Evolutionary conservation across 1,140 invertebrate species (phyloP).

Genomic region (Nasonia longicornis): DNA sequence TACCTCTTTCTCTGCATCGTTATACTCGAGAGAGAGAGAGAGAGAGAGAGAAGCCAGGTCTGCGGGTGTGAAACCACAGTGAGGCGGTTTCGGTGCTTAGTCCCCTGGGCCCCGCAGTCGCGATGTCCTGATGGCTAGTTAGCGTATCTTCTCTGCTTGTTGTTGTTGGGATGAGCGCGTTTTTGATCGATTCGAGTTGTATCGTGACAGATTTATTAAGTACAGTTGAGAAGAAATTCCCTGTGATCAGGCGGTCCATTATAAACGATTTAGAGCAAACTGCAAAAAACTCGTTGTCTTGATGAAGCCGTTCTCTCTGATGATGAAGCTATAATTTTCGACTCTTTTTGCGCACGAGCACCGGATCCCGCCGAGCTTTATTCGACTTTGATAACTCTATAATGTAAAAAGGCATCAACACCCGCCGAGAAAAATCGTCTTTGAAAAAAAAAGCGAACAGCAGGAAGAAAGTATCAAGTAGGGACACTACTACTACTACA

Average conservation of each 20-base stretch:
- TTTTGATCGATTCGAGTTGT: too few relatives aligned
- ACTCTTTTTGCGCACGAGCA: too few relatives aligned
- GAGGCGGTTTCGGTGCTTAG: slow-evolving; percentile 56
- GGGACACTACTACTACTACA: background rate
- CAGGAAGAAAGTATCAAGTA: background rate
- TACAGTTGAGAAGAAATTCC: background rate
- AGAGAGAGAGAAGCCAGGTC: slow-evolving; percentile 28
- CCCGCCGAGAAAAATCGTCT: background rate
- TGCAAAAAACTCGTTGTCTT: too few relatives aligned
- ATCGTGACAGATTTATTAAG: background rate
- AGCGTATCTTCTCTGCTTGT: background rate
- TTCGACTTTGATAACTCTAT: background rate
- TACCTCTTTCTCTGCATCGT: slow-evolving; percentile 6
- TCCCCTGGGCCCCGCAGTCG: slow-evolving; percentile 24
- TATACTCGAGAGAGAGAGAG: background rate
- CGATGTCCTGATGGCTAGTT: slow-evolving; percentile 13
- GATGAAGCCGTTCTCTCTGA: too few relatives aligned
- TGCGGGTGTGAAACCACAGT: slow-evolving; percentile 59
- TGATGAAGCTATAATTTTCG: too few relatives aligned
- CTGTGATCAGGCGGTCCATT: background rate
- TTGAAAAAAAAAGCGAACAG: background rate
- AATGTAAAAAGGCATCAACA: too few relatives aligned
- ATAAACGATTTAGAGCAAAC: background rate
- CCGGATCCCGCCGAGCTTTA: background rate
- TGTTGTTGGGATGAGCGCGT: background rate